Conservation (phyloP, 2,888 invertebrate species). For the Catocala sponsa region DNA sequence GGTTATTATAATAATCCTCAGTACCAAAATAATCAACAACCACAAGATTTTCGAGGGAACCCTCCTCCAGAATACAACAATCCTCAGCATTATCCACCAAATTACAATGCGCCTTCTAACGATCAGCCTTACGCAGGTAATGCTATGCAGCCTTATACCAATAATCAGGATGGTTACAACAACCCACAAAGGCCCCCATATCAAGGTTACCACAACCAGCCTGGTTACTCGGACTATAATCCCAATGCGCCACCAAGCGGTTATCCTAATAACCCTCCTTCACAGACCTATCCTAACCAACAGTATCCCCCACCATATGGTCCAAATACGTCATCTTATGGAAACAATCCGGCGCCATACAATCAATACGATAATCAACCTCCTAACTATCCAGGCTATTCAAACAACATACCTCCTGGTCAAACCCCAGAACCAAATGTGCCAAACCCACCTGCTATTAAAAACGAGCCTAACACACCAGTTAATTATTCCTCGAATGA, state of each 20-base stretch:
- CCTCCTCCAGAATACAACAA: constrained; percentile 68
- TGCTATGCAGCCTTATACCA: constrained; percentile 69
- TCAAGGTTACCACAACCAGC: constrained; percentile 64
- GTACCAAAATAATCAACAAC: constrained; percentile 70
- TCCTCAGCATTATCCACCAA: constrained; percentile 71
- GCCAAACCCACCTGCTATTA: constrained; percentile 42
- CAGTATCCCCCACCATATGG: constrained; percentile 68
- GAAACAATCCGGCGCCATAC: constrained; percentile 64
- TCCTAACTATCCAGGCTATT: constrained; percentile 69
- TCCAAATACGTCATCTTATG: constrained; percentile 63
- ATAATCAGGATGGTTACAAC: constrained; percentile 70
- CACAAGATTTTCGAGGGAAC: constrained; percentile 69
- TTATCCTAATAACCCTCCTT: constrained; percentile 62
- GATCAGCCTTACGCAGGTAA: constrained; percentile 70
- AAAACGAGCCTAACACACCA: constrained; percentile 40
- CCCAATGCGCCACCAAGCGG: constrained; percentile 60
- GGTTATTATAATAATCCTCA: constrained; percentile 80
- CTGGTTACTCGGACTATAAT: constrained; percentile 73
- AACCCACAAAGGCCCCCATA: constrained; percentile 73
- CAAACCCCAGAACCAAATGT: constrained; percentile 50
- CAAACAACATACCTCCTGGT: constrained; percentile 66
- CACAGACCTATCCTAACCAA: constrained; percentile 69
- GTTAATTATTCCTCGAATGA: constrained; percentile 58
- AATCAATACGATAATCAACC: constrained; percentile 73
- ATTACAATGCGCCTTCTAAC: constrained; percentile 65